Percentiles rank a stretch among this genome's conserved stretches.
phyloP scores from a whole-genome alignment of 2,888 invertebrate species.

The Epicampocera succincta region DNA sequence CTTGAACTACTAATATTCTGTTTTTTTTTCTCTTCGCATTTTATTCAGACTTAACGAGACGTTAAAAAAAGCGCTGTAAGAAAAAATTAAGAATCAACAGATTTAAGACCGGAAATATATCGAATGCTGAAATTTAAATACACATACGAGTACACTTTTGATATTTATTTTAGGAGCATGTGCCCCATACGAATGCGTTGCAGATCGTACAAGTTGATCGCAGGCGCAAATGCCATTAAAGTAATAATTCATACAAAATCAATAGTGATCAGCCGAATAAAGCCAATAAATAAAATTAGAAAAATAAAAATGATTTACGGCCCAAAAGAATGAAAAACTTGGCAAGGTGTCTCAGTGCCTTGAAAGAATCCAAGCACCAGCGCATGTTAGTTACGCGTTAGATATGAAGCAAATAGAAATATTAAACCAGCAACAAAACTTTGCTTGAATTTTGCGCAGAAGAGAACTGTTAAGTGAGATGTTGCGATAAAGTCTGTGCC shows the following conservation, averaged over 20 bases:
- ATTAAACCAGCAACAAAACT: too few species aligned
- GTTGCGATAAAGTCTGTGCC: too few species aligned
- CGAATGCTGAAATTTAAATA: conserved; percentile 43
- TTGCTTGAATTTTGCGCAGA: too few species aligned
- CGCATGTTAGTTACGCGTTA: too few species aligned
- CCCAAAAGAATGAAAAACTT: neutral
- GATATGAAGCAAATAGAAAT: too few species aligned
- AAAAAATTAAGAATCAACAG: conserved; percentile 48
- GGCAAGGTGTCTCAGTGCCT: neutral
- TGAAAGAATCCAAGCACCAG: neutral
- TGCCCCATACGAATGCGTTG: conserved; percentile 12
- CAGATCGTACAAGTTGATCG: conserved; percentile 62
- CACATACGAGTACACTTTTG: conserved; percentile 6
- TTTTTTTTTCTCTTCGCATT: conserved; percentile 28
- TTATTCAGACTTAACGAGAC: conserved; percentile 8
- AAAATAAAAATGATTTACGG: neutral
- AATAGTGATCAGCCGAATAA: conserved; percentile 47
- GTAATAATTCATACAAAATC: conserved; percentile 65
- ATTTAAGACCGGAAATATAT: conserved; percentile 70
- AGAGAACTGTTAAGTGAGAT: too few species aligned
- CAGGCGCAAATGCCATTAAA: conserved; percentile 56
- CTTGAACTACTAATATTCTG: conserved; percentile 58
- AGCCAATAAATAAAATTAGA: conserved; percentile 27
- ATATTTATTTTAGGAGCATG: neutral
- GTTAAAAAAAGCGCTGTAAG: neutral